Conservation (phyloP, 2,113 vertebrate species). For the Hypanus sabinus region DNA sequence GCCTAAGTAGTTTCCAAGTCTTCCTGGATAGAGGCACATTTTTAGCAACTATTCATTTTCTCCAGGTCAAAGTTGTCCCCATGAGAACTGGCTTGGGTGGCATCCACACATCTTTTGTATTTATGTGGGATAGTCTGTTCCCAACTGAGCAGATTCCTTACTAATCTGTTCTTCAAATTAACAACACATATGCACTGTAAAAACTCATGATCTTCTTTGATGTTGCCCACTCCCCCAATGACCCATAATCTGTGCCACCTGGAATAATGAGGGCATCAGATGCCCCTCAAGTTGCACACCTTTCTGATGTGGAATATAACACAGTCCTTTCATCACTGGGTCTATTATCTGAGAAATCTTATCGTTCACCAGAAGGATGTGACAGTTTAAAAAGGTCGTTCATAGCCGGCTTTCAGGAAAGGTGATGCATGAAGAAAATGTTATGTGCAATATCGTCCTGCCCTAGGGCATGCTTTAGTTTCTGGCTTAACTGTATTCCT, state of each 20-base stretch:
- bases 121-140: neutral
- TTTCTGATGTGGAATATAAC: too few relatives aligned
- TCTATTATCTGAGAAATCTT: too few relatives aligned
- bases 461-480: neutral
- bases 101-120: neutral
- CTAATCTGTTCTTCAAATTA: neutral
- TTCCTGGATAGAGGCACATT: neutral
- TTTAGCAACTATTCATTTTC: neutral
- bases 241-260: too few relatives aligned
- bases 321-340: too few relatives aligned
- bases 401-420: too few relatives aligned
- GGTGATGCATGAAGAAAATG: neutral
- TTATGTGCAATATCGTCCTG: neutral
- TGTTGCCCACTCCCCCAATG: too few relatives aligned
- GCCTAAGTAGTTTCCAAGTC: neutral
- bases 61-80: neutral
- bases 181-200: neutral
- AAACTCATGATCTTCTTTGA: too few relatives aligned
- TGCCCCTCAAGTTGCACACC: too few relatives aligned
- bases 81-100: neutral
- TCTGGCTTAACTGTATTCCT: neutral
- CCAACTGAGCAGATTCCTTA: neutral
- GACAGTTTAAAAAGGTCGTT: too few relatives aligned
- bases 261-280: too few relatives aligned
- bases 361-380: too few relatives aligned